phyloP scores from a whole-genome alignment of 1,140 invertebrate genomes.

The Listronotus bonariensis region DNA sequence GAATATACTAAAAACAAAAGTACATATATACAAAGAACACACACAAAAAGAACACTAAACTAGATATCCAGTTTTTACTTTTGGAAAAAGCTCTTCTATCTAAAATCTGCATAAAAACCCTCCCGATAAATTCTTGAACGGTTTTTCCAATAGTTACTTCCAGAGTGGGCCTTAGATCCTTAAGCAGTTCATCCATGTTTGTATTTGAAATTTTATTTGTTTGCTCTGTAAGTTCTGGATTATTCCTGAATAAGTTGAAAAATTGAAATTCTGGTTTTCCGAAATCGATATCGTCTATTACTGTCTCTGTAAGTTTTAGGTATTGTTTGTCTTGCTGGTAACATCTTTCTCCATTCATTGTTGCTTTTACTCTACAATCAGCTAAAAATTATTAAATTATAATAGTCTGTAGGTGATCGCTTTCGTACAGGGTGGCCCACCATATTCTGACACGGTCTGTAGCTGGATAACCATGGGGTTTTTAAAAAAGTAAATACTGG shows the following conservation, averaged over 20 bases:
- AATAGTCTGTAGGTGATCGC: no score
- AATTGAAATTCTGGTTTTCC: slow-evolving; percentile 30
- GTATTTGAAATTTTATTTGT: slow-evolving; percentile 43
- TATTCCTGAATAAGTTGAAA: slow-evolving; percentile 26
- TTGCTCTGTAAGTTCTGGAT: slow-evolving; percentile 46
- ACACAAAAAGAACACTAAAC: background rate
- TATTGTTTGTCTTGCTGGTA: slow-evolving; percentile 34
- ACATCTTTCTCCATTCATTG: slow-evolving; percentile 26
- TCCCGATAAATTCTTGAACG: slow-evolving; percentile 35
- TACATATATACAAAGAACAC: slow-evolving; percentile 9
- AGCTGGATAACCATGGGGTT: no score
- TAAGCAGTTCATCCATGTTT: slow-evolving; percentile 37
- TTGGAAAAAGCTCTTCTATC: slow-evolving; percentile 42
- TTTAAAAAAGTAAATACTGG: no score
- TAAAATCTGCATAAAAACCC: slow-evolving; percentile 41
- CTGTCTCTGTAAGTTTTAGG: slow-evolving; percentile 22
- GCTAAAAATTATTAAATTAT: no score
- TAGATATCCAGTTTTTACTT: slow-evolving; percentile 14
- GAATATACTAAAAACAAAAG: slow-evolving; percentile 1
- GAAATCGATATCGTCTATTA: slow-evolving; percentile 29
- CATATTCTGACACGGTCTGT: no score
- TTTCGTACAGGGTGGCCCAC: no score
- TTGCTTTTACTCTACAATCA: slow-evolving; percentile 27
- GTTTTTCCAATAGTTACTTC: slow-evolving; percentile 38
- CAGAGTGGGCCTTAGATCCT: slow-evolving; percentile 38